Evolutionary conservation across 2,113 vertebrate species (phyloP).

Genomic region (Rostratula benghalensis): DNA sequence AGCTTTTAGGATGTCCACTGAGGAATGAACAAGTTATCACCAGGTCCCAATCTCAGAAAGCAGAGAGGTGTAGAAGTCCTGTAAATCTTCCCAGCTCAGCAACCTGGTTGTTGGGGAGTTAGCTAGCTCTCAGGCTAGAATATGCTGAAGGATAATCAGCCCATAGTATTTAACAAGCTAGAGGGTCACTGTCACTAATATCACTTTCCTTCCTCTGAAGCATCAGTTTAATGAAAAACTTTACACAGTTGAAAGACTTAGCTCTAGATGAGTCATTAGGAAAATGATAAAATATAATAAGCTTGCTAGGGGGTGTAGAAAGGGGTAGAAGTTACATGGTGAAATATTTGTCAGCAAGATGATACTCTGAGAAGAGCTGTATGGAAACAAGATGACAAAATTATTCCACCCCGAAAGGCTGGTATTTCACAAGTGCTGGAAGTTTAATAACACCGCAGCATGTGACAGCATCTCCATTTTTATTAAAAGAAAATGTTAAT

Average conservation of each 20-base stretch:
- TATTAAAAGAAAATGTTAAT: slow-evolving; percentile 26
- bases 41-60: neutral
- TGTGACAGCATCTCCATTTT: neutral
- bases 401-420: slow-evolving; percentile 14
- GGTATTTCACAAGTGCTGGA: neutral
- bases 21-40: neutral
- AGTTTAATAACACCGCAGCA: neutral
- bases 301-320: neutral
- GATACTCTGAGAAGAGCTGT: slow-evolving; percentile 1
- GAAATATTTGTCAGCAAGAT: slow-evolving; percentile 39
- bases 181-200: neutral
- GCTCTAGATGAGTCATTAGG: slow-evolving; percentile 16
- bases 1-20: neutral
- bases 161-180: neutral
- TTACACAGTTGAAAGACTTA: neutral
- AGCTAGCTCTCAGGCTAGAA: neutral
- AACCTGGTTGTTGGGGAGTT: neutral
- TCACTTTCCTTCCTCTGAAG: neutral
- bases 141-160: neutral
- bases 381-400: slow-evolving; percentile 44
- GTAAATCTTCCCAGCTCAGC: neutral
- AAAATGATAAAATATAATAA: slow-evolving; percentile 25
- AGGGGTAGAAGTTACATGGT: neutral
- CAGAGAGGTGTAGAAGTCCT: neutral
- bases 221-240: neutral